Evolutionary conservation across 2,888 invertebrate species (phyloP).

Genomic region (Synanthedon myopaeformis): DNA sequence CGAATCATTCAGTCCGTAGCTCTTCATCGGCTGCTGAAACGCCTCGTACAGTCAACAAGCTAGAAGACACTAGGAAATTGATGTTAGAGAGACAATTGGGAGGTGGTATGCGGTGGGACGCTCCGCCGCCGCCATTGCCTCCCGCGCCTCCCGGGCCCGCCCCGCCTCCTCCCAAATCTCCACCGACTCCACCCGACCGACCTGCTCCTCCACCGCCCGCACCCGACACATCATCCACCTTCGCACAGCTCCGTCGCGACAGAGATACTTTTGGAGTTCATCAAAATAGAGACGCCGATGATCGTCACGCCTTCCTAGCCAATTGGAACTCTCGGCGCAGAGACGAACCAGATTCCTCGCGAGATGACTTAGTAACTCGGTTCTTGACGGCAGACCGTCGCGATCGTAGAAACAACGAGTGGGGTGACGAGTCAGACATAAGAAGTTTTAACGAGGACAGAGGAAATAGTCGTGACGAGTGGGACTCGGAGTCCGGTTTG

Average conservation of each 20-base stretch:
- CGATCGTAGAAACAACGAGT: slow-evolving; percentile 43
- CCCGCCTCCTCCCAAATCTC: slow-evolving; percentile 73
- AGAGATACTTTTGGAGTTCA: slow-evolving; percentile 80
- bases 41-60: slow-evolving; percentile 79
- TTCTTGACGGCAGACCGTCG: slow-evolving; percentile 54
- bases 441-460: slow-evolving; percentile 45
- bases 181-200: slow-evolving; percentile 63
- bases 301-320: slow-evolving; percentile 63
- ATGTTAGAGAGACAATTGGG: slow-evolving; percentile 88
- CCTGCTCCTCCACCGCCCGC: slow-evolving; percentile 75
- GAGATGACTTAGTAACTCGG: slow-evolving; percentile 52
- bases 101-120: slow-evolving; percentile 73
- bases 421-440: slow-evolving; percentile 55
- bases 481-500: slow-evolving; percentile 59
- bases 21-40: slow-evolving; percentile 79
- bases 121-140: slow-evolving; percentile 75
- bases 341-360: slow-evolving; percentile 47
- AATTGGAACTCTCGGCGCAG: slow-evolving; percentile 62
- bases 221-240: slow-evolving; percentile 65
- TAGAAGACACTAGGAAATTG: slow-evolving; percentile 87
- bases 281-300: slow-evolving; percentile 72
- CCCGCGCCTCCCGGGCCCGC: slow-evolving; percentile 73
- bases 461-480: slow-evolving; percentile 43
- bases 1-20: slow-evolving; percentile 87
- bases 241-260: slow-evolving; percentile 77